Conservation (phyloP, 2,113 vertebrate species). For the Esox niger region DNA sequence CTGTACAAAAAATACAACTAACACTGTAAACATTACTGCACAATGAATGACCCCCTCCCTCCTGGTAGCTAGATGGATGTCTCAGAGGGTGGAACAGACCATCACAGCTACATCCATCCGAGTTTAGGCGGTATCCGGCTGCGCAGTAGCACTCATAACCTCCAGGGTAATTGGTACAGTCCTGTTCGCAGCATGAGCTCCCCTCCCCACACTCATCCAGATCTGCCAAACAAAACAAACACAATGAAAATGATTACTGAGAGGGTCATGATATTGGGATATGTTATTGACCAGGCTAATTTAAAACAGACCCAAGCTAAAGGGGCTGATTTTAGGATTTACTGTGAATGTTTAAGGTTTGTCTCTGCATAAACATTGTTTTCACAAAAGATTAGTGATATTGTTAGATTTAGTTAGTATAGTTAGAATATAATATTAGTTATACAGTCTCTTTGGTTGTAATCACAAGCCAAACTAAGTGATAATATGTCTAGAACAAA, state of each 20-base stretch:
- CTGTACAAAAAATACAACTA: background rate
- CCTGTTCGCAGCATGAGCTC: conserved; percentile 86
- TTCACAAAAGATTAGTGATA: too few relatives aligned
- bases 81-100: conserved; percentile 64
- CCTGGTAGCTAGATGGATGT: background rate
- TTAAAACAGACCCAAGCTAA: background rate
- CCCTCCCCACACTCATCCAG: conserved; percentile 79
- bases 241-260: background rate
- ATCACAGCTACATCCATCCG: conserved; percentile 85
- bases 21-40: conserved; percentile 15
- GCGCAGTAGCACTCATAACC: conserved; percentile 91
- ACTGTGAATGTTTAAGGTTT: too few relatives aligned
- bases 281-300: background rate
- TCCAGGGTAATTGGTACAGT: conserved; percentile 87
- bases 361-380: too few relatives aligned
- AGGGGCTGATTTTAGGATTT: too few relatives aligned
- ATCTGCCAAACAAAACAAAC: conserved; percentile 71
- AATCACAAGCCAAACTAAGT: too few relatives aligned
- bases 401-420: too few relatives aligned
- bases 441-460: too few relatives aligned
- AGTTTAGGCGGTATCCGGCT: conserved; percentile 79
- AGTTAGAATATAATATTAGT: too few relatives aligned
- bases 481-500: too few relatives aligned
- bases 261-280: background rate
- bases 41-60: background rate